phyloP scores from a whole-genome alignment of 2,888 invertebrate genomes.

The Lasioglossum oenotherae region DNA sequence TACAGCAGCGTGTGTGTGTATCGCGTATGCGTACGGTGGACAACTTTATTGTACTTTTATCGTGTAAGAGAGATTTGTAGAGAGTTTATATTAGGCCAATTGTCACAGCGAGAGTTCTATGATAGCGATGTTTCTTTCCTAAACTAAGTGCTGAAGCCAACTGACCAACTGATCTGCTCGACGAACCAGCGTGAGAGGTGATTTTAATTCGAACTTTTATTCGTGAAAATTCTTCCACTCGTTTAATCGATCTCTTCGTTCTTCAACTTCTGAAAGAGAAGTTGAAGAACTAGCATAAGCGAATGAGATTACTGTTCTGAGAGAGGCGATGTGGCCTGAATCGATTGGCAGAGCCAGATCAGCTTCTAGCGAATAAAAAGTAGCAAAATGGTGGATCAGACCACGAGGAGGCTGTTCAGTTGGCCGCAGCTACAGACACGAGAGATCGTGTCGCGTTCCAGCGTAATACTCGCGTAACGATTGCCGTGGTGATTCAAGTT shows the following conservation, averaged over 20 bases:
- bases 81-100: slow-evolving; percentile 71
- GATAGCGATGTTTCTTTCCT: slow-evolving; percentile 52
- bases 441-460: slow-evolving; percentile 56
- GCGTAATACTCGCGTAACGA: slow-evolving; percentile 65
- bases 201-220: background rate
- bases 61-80: slow-evolving; percentile 71
- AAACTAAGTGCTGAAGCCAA: slow-evolving; percentile 28
- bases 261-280: background rate
- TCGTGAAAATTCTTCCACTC: background rate
- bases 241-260: background rate
- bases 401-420: background rate
- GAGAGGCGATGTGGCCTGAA: background rate
- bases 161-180: slow-evolving; percentile 8
- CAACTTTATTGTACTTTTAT: slow-evolving; percentile 68
- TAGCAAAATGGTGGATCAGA: background rate
- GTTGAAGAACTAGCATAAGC: background rate
- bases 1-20: slow-evolving; percentile 41
- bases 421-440: slow-evolving; percentile 34
- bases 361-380: background rate
- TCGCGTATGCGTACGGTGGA: slow-evolving; percentile 51
- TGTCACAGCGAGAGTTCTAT: slow-evolving; percentile 63
- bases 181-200: too few species aligned
- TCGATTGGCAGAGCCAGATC: background rate
- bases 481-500: slow-evolving; percentile 25
- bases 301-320: background rate